Base-by-base conservation (phyloP, 1,140 invertebrate genomes). In the Phymorhynchus buccinoides region DNA sequence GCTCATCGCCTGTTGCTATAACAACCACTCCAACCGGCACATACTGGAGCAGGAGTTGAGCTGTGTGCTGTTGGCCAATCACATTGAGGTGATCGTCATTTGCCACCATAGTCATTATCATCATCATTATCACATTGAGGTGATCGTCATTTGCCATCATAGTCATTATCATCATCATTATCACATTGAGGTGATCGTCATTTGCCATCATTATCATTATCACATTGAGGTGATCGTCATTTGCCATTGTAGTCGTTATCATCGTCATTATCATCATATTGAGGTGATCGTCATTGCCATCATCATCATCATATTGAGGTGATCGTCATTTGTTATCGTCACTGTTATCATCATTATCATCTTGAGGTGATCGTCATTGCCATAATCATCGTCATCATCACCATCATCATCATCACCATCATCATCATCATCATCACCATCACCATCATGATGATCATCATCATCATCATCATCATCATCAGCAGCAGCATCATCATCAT, bases 41-140 rank as follows among this genome's bases (percentile, higher is more conserved):
- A 94, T 97, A 86, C 91, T 97, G 42, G 95, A 97, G 91, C 95
- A 96, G 87, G 97, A 98, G 85, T 89, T 94, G 83, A 97, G 96
- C 86, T 96, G 96, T 91, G 94, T 96, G 92, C 89, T 94, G 48
- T 87, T 94, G 27, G 87, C 93, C 18, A 93, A 94, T 86, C 94
- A 93, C 86, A 91, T 94, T 52, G 92, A 93, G 91, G 92, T 92
- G 79, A 87, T 89, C 42, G 66, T 27, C 78, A 66, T 32, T n/a
- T 35, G 41, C 37, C 85, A 14, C 68, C 30, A 14, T 73, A 32
- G 68, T n/a, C n/a, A n/a, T n/a, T n/a, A n/a, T n/a, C n/a, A n/a
- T n/a, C 56, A 66, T 18, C 56, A 66, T 66, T 18, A 1, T n/a
- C 12, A 6, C 22, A 37, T 1, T 41, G 0, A 16, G 30, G 16